phyloP scores from a whole-genome alignment of 2,113 vertebrate genomes.

The Argyrosomus japonicus region DNA sequence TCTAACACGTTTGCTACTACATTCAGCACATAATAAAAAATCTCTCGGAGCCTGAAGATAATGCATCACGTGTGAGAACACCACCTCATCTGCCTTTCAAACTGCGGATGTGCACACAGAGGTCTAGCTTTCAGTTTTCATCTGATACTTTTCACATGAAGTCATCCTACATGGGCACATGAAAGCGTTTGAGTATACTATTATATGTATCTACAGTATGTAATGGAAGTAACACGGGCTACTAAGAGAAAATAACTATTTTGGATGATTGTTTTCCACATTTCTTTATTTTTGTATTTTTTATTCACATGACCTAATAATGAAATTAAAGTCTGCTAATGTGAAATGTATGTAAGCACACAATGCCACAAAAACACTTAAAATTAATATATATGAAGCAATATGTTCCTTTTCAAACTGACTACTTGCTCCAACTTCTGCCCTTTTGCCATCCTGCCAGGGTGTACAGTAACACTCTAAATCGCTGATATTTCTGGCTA shows the following conservation, averaged over 20 bases:
- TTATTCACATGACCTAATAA: no score
- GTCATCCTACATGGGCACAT: background rate
- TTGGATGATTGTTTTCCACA: background rate
- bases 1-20: background rate
- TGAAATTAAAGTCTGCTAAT: no score
- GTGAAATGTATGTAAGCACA: no score
- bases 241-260: background rate
- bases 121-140: background rate
- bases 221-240: background rate
- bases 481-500: background rate
- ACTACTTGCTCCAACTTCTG: no score
- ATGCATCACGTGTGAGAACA: background rate
- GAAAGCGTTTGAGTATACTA: no score
- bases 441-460: no score
- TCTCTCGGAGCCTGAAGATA: background rate
- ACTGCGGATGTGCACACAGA: background rate
- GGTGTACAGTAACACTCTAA: background rate
- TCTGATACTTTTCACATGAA: background rate
- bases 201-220: background rate
- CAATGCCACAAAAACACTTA: no score
- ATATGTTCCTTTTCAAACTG: no score
- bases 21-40: background rate
- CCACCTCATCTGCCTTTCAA: conserved; percentile 4
- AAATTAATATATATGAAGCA: no score
- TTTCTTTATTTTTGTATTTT: no score